Base-by-base conservation (phyloP, 1,140 invertebrate genomes). In the Camponotus floridanus region DNA sequence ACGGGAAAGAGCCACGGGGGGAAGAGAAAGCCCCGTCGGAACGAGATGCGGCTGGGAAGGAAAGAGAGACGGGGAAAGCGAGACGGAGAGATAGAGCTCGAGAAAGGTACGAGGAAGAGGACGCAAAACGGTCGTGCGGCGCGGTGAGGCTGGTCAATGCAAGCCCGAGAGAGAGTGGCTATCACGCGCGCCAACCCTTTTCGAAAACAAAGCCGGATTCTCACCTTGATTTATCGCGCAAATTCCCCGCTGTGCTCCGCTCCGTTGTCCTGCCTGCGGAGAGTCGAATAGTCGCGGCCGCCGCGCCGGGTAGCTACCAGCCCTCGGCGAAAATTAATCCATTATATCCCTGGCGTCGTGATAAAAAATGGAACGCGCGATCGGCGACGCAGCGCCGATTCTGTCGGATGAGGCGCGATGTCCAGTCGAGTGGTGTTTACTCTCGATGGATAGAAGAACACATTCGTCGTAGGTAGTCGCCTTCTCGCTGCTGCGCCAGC, bases 131-230 rank as follows among this genome's bases (percentile, higher is more conserved):
- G 80, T 86, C 81, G 48, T 68, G 68, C 85, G 18, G 39, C 39
- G 31, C 55, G 79, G 39, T n/a, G 67, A 84, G 68, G 70, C 88
- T 84, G 89, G 89, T 91, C 89, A 91, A 90, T 86, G 86, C 57
- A 76, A 85, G 86, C 74, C 73, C 76, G 42, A 15, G 67, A 48
- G 48, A 26, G 45, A 26, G 36, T 39, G 83, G 83, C 81, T 87
- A 87, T 86, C 86, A 26, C 26, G 86, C 39, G 62, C 73, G 64
- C 64, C 48, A 87, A 90, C 88, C 90, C 90, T 85, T 79, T 65
- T 86, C 87, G 85, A 87, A 90, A 91, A 91, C 88, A 91, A 91
- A 90, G 87, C 88, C 87, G 86, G 90, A 90, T 88, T 83, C 90
- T 91, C 78, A 91, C 90, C 90, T 90, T 91, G 90, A 89, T 88